phyloP scores from a whole-genome alignment of 2,888 invertebrate species.

The Rhagophthalmus giganteus region DNA sequence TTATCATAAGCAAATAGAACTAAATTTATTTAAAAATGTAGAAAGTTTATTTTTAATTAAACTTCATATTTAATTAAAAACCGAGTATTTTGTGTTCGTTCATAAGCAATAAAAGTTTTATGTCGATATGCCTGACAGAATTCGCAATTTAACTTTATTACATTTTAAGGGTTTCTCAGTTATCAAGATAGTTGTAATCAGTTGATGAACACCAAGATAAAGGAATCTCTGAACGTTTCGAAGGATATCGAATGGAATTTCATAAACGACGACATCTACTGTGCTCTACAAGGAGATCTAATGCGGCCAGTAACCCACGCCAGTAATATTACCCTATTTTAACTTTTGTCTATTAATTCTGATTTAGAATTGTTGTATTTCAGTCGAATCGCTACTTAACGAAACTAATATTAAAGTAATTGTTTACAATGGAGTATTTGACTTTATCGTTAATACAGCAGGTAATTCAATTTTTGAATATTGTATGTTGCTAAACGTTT shows the following conservation, averaged over 20 bases:
- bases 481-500: no score
- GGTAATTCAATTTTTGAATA: no score
- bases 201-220: conserved; percentile 75
- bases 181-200: conserved; percentile 43
- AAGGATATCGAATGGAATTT: conserved; percentile 68
- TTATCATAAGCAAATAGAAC: neutral
- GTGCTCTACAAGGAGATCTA: conserved; percentile 65
- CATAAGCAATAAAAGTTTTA: conserved; percentile 20
- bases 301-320: conserved; percentile 72
- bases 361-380: conserved; percentile 29
- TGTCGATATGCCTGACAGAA: conserved; percentile 14
- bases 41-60: neutral
- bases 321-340: conserved; percentile 33
- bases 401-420: conserved; percentile 44
- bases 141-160: conserved; percentile 19
- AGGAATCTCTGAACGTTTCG: conserved; percentile 67
- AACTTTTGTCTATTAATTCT: conserved; percentile 16
- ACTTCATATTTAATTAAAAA: conserved; percentile 14
- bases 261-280: conserved; percentile 64
- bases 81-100: conserved; percentile 9
- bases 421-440: conserved; percentile 46
- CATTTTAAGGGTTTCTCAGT: conserved; percentile 38
- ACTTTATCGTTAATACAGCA: conserved; percentile 45
- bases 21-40: conserved; percentile 1
- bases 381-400: conserved; percentile 45